Conservation (phyloP, 2,113 vertebrate genomes). For the Scalopus aquaticus region DNA sequence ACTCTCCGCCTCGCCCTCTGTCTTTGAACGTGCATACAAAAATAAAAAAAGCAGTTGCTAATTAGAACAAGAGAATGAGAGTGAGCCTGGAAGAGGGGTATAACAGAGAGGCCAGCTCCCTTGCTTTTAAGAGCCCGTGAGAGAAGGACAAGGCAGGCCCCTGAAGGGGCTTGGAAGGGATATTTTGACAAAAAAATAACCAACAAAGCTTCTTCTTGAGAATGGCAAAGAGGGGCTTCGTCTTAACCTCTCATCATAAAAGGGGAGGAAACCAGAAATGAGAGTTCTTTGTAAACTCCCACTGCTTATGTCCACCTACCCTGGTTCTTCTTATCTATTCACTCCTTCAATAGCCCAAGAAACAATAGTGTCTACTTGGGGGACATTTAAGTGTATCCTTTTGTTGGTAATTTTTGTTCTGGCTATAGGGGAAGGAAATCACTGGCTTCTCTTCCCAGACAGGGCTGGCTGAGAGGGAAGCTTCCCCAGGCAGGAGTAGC, state of each 20-base stretch:
- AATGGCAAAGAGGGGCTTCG: conserved; percentile 63
- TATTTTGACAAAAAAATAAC: conserved; percentile 75
- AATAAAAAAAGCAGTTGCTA: conserved; percentile 76
- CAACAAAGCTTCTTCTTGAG: conserved; percentile 69
- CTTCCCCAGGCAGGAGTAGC: background rate
- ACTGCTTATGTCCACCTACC: background rate
- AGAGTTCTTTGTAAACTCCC: background rate
- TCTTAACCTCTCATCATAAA: conserved; percentile 33
- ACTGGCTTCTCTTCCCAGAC: background rate
- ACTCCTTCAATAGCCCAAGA: conserved; percentile 1
- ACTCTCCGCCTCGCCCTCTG: conserved; percentile 4
- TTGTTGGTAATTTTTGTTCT: conserved; percentile 42
- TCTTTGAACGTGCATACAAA: conserved; percentile 75
- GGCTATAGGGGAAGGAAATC: conserved; percentile 1
- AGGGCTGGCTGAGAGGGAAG: background rate
- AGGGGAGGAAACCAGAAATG: conserved; percentile 6
- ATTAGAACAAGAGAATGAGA: conserved; percentile 79
- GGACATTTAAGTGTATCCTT: conserved; percentile 65
- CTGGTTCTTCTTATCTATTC: background rate
- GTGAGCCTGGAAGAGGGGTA: conserved; percentile 61
- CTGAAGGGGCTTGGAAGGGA: conserved; percentile 27
- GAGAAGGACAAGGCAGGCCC: background rate
- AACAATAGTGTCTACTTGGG: conserved; percentile 49
- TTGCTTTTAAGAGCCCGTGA: conserved; percentile 11
- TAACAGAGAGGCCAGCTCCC: conserved; percentile 44